These are phyloP conservation scores for Catocala nupta DNA, from an alignment of 2,888 invertebrate species.

Conservation along the genomic window DNA sequence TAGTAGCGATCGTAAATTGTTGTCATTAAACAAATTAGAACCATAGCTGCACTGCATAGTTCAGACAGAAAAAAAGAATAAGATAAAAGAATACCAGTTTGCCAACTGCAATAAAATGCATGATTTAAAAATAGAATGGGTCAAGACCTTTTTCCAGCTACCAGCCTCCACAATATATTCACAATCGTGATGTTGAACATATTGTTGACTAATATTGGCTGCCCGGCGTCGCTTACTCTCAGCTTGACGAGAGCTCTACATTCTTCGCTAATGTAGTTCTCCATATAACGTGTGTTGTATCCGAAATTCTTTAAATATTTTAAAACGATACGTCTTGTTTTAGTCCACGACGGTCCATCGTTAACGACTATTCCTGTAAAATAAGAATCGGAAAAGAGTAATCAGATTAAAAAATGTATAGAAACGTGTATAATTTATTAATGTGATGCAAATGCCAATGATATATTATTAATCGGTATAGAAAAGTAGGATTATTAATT, in stretches of 20 bases:
- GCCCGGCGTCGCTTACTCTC: slow-evolving; percentile 64
- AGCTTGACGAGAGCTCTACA: slow-evolving; percentile 85
- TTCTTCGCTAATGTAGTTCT: slow-evolving; percentile 88
- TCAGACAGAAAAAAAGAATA: not conserved
- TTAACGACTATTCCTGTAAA: slow-evolving; percentile 89
- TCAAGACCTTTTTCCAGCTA: slow-evolving; percentile 88
- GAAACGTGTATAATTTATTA: too few relatives aligned
- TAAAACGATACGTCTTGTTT: slow-evolving; percentile 89
- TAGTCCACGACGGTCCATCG: slow-evolving; percentile 89
- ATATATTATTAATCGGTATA: too few relatives aligned
- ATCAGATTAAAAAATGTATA: too few relatives aligned
- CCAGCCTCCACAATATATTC: slow-evolving; percentile 91
- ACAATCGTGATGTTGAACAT: slow-evolving; percentile 89
- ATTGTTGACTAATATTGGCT: slow-evolving; percentile 83
- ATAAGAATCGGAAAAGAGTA: not conserved
- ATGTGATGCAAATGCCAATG: too few relatives aligned
- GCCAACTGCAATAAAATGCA: not conserved
- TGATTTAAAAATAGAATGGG: slow-evolving; percentile 1
- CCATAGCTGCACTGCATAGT: too few relatives aligned
- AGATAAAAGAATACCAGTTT: not conserved
- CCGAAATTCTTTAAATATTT: slow-evolving; percentile 89
- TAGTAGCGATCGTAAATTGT: too few relatives aligned
- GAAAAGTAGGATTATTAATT: too few relatives aligned
- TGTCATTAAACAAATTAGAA: too few relatives aligned
- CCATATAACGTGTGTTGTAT: slow-evolving; percentile 88